Evolutionary conservation across 2,113 vertebrate species (phyloP), one percentile per base, ranked within the genome.

Genomic region (Nothoprocta pentlandii): DNA sequence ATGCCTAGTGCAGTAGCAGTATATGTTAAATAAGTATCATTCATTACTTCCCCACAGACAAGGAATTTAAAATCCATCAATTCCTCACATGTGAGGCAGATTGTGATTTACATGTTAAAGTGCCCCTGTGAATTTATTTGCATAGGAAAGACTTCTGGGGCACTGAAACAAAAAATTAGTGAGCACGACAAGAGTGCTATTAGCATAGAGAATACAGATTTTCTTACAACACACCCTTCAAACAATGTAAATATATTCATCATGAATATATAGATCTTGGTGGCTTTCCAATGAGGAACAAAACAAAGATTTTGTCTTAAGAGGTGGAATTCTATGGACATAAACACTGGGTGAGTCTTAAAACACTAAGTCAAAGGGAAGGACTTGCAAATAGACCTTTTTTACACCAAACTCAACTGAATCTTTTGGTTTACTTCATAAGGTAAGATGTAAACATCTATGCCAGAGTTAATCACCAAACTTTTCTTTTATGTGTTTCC

Each of bases 41-140:
- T 97, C 91, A 89, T 96, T 93, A 83, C 94, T 90, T 97, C 90
- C 95, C 94, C 51, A 95, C 79, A 96, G 94, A 96, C 56, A 90
- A 95, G 82, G 86, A 97, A 96, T 94, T 96, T 93, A 90, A 97
- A 97, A 98, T 92, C 97, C 85, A 79, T 97, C 83, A 93, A 74
- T 92, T 93, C 95, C 81, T 95, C 94, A 95, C 92, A 94, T 79
- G 67, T 92, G 91, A 97, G 92, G 81, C 93, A 97, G 97, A 97
- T 96, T 97, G 94, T 13, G 83, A 98, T 98, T 98, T 97, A 97
- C 97, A 96, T 97, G 97, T 96, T 97, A 95, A 97, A 97, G 95
- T 97, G 69, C 93, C 93, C 92, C 96, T 80, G 92, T 93, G 95
- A 91, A 87, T 96, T 97, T 75, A 98, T 98, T 98, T 97, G 95